Base-by-base conservation (phyloP, 2,797 vertebrate species). In the Pseudomugil gertrudae region DNA sequence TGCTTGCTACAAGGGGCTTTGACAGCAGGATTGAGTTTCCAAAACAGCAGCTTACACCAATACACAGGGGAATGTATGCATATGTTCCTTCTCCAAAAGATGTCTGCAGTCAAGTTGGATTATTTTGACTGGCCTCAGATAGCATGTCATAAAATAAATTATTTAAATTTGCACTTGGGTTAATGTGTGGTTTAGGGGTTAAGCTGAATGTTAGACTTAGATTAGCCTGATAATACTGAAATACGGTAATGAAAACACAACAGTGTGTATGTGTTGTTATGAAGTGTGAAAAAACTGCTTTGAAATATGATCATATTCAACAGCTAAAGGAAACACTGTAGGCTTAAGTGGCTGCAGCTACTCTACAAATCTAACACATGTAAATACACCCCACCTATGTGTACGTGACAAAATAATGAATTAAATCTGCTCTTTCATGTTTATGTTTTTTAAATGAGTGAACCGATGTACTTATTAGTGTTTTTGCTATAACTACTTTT, bases 11-110 rank as follows among this genome's bases (percentile, higher is more conserved):
- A 81, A 81, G 80, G 79, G 84, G 66, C 69, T 84, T 78, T 83
- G 81, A 88, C 80, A 61, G 40, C 27, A 78, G 79, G 78, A 67
- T 91, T 84, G 64, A 86, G 81, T 91, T 92, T 92, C 89, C 86
- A 92, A 92, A 93, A 92, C 86, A 92, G 9, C 1, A 62, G 71
- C 74, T 87, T 79, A 79, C 68, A 69, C 57, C 72, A 73, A 57
- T 48, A 78, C 83, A 79, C 84, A 57, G 55, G 78, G 76, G 75
- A 77, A 45, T 58, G 56, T 35, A 48, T 79, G 63, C 33, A 53
- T 72, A 36, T 67, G 66, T 66, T 63, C 72, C 61, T 24, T 62
- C 71, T 80, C 8, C 51, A 77, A 13, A 26, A n/a, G 52, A 66
- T 43, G 36, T 5, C 15, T 13, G 11, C 10, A 26, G 51, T 23